Conservation (phyloP, 1,140 invertebrate species). For the Drosophila virilis region DNA sequence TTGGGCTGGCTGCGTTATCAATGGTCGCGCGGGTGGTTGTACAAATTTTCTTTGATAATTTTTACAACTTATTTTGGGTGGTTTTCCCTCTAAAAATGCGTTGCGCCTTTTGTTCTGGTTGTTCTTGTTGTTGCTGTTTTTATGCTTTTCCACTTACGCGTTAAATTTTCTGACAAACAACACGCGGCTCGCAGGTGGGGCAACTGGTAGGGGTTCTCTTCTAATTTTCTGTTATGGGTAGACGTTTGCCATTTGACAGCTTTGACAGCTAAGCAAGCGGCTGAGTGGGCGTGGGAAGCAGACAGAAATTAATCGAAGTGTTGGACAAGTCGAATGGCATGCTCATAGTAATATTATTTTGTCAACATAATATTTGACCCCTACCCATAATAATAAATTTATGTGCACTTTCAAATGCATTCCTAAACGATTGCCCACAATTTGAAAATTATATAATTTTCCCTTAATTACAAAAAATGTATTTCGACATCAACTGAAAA, state of each 20-base stretch:
- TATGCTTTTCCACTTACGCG: conserved; percentile 66
- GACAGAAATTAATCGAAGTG: not conserved
- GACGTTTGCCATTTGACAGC: conserved; percentile 61
- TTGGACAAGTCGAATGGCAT: not conserved
- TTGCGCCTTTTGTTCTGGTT: conserved; percentile 13
- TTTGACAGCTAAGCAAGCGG: conserved; percentile 31
- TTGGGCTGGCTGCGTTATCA: conserved; percentile 53
- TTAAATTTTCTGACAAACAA: conserved; percentile 73
- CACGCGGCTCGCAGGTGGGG: conserved; percentile 32
- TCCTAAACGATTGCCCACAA: too few species aligned
- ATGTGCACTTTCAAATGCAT: too few species aligned
- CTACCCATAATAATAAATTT: too few species aligned
- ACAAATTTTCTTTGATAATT: conserved; percentile 76
- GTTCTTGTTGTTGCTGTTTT: conserved; percentile 51
- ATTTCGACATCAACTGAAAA: too few species aligned
- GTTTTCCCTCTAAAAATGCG: conserved; percentile 37
- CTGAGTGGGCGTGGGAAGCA: not conserved
- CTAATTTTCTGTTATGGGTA: not conserved
- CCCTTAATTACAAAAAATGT: too few species aligned
- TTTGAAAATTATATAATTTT: too few species aligned
- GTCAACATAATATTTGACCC: too few species aligned
- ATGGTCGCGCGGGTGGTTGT: conserved; percentile 56
- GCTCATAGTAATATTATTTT: not conserved
- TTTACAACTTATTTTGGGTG: conserved; percentile 45
- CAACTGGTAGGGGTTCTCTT: not conserved